Evolutionary conservation across 2,797 vertebrate genomes (phyloP).

Genomic region (Erithacus rubecula): DNA sequence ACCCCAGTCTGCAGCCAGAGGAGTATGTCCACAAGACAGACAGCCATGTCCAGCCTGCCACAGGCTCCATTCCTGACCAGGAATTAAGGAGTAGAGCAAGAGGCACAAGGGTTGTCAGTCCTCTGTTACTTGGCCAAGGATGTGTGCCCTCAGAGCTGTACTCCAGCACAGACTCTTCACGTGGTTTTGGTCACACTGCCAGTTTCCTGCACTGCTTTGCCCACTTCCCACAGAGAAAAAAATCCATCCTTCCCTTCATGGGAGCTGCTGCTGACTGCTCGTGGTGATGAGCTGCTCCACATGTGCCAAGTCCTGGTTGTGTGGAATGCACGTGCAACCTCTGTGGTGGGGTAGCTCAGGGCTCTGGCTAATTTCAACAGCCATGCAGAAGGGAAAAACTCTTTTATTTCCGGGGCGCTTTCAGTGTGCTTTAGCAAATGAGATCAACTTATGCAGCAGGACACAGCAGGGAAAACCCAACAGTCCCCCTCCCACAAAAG

Average conservation of each 20-base stretch:
- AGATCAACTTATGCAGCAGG: background rate
- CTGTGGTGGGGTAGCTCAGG: background rate
- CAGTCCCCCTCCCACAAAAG: background rate
- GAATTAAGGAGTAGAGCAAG: background rate
- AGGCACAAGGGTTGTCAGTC: background rate
- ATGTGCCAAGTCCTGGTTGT: background rate
- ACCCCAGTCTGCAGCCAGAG: background rate
- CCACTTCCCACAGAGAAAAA: background rate
- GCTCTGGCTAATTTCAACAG: background rate
- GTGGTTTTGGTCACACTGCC: background rate
- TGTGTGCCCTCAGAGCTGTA: background rate
- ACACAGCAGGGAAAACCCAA: slow-evolving; percentile 13
- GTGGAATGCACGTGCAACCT: background rate
- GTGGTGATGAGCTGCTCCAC: background rate
- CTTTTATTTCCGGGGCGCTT: background rate
- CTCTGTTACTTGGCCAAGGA: background rate
- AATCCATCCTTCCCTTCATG: background rate
- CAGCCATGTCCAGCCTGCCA: background rate
- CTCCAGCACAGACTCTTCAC: background rate
- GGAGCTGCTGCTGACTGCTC: background rate
- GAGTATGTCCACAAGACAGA: background rate
- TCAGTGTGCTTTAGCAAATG: background rate
- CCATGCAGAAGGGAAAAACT: background rate
- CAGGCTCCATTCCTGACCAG: background rate
- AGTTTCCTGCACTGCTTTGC: background rate